Evolutionary conservation across 2,113 vertebrate species (phyloP), one percentile per base, ranked within the genome.

Genomic region (Hydropotes inermis): DNA sequence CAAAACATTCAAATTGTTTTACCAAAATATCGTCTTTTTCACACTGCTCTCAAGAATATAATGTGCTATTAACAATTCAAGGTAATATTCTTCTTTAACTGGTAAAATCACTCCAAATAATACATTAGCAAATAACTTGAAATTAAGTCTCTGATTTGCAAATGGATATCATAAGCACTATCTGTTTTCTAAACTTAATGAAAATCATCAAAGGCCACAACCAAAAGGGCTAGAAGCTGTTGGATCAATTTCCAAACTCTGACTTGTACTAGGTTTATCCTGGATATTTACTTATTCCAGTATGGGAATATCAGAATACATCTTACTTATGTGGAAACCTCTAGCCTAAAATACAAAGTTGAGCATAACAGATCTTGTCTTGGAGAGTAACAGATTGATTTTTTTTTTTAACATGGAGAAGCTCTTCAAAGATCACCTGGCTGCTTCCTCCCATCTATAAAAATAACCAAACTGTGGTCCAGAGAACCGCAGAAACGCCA

Each of bases 71-170:
- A 87, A 89, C 4, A 91, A 78, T 88, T 95, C 11, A 89, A 87
- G 25, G 47, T 47, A 93, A 83, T 45, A 83, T 82, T 93, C 28
- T 52, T 94, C 58, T 84, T 67, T 50, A 95, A 91, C 21, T 84
- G 81, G 74, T 76, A 58, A 92, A 95, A 82, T 88, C 74, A 84
- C 70, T 58, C n/a, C n/a, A 90, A 28, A 55, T 88, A 85, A 79
- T 27, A 81, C 8, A 45, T 0, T 50, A 47, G 23, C 33, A 85
- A 78, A 91, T 81, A 94, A 50, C 17, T 33, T 79, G 28, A 95
- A 82, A 96, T 70, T 47, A 96, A 93, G 14, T 36, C 64, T 92
- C 9, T 91, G 70, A 92, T 86, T 83, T 87, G n/a, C 47, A 90
- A 82, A 94, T 67, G 30, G 25, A 7, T 82, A 86, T 45, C 57